Percentiles rank a stretch among this genome's conserved stretches.
Conservation (phyloP, 2,113 vertebrate genomes). For the Thalassarche chlororhynchos region DNA sequence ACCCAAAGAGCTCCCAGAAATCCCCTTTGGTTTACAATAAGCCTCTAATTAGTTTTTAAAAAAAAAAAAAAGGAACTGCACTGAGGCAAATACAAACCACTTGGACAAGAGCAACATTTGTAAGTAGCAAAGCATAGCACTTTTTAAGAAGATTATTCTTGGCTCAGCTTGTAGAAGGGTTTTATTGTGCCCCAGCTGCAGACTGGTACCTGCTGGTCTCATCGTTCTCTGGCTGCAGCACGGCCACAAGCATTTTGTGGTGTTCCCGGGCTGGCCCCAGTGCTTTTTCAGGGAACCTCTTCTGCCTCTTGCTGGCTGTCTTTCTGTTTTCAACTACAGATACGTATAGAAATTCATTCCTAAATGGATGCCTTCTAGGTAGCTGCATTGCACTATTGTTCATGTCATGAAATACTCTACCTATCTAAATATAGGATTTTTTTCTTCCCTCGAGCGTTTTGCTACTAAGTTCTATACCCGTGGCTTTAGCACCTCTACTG, state of each 20-base stretch:
- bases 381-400: neutral
- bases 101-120: neutral
- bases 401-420: neutral
- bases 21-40: slow-evolving; percentile 22
- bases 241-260: neutral
- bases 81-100: slow-evolving; percentile 11
- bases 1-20: neutral
- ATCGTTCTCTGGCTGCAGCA: neutral
- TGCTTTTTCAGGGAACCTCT: neutral
- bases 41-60: neutral
- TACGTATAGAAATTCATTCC: neutral
- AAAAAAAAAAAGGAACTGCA: neutral
- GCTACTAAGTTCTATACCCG: neutral
- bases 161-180: neutral
- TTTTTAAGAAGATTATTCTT: slow-evolving; percentile 38
- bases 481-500: neutral
- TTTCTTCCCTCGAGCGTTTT: neutral
- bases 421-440: neutral
- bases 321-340: neutral
- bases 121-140: slow-evolving; percentile 8
- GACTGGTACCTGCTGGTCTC: slow-evolving; percentile 42
- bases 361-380: neutral
- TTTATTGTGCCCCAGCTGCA: slow-evolving; percentile 43
- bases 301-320: neutral
- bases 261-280: neutral